These are phyloP conservation scores for Petrocephalus microphthalmus DNA, from an alignment of 2,113 vertebrate genomes.

Conservation along the genomic window DNA sequence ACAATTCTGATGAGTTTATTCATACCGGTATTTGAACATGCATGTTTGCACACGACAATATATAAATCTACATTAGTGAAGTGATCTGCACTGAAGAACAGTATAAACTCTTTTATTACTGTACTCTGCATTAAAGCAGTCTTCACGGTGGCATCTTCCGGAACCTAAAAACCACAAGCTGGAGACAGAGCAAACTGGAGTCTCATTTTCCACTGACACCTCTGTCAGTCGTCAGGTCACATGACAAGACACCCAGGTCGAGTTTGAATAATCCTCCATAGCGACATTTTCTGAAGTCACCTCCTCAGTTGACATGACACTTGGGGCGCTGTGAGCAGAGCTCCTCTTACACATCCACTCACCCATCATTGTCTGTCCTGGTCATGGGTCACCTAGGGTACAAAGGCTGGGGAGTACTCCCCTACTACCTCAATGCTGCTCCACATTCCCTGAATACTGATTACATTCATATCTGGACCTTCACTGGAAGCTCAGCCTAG, in stretches of 20 bases:
- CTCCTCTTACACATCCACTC: background rate
- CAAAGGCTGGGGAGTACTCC: background rate
- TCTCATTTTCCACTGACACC: background rate
- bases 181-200: background rate
- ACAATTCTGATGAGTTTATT: background rate
- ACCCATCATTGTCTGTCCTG: background rate
- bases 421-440: background rate
- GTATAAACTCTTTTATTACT: background rate
- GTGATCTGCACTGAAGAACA: background rate
- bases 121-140: background rate
- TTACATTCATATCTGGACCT: background rate
- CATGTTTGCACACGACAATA: background rate
- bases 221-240: background rate
- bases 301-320: background rate
- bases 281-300: background rate
- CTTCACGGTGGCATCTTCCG: background rate
- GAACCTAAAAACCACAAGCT: background rate
- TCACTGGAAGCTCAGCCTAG: background rate
- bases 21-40: background rate
- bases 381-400: background rate
- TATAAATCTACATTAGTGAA: background rate
- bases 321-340: background rate
- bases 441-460: background rate
- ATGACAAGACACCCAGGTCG: background rate
- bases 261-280: background rate